Evolutionary conservation across 2,113 vertebrate species (phyloP), one percentile per base, ranked within the genome.

Genomic region (Axis porcinus): DNA sequence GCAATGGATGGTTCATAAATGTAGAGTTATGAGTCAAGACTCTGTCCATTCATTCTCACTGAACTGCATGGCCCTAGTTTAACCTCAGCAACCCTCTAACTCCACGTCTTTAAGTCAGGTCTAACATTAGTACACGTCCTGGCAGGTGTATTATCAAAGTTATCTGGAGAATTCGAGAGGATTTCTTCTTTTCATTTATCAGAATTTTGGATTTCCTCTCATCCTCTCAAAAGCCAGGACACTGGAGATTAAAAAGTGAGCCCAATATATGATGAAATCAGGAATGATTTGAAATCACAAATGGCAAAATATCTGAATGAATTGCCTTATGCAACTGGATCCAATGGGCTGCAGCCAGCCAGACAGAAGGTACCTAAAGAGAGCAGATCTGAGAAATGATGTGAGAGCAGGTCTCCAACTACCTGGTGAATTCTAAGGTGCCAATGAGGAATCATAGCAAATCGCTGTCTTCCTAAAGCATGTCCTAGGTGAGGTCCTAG

Each of bases 331-430:
- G 78, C 15, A 54, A 57, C 25, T 6, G 54, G 62, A 82, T 2
- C 30, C 54, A 33, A 3, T 5, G 21, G 16, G 36, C 50, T 30
- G 3, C 0, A 30, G 52, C 9, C 33, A 62, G 45, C 43, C 27
- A 50, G 57, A 40, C 3, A 8, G 33, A 3, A 27, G 40, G 9
- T 13, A 8, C 21, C 13, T 1, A 5, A 12, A 4, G 9, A 54
- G 55, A 25, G 12, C 7, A 74, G 23, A 25, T 9, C 47, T 82
- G 2, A 1, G 6, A 55, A 27, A 13, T 15, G 1, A 3, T 0
- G 21, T 16, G 21, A 55, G 3, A 47, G 23, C 15, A 10, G 52
- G 9, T 85, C 45, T 58, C 19, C 43, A 79, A 52, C 11, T 4
- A 50, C 30, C 15, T 8, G 28, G 25, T 1, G 5, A 28, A 30